Evolutionary conservation across 2,888 invertebrate genomes (phyloP).

Genomic region (Ormyrus labotus): DNA sequence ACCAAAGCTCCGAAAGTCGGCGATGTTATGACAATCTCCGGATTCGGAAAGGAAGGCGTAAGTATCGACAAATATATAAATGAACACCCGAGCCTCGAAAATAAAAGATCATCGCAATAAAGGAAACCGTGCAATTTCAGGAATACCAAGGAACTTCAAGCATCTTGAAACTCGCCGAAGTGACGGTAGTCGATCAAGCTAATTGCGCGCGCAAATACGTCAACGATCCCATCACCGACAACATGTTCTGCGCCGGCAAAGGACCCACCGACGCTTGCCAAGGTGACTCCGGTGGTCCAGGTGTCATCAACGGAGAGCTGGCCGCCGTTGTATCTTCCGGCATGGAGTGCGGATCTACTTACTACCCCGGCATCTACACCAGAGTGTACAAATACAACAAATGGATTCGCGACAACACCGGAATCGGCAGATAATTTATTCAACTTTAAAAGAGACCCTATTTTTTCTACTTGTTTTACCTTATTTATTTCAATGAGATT

Average conservation of each 20-base stretch:
- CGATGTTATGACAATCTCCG: conserved; percentile 52
- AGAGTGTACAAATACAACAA: conserved; percentile 47
- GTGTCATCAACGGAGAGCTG: conserved; percentile 51
- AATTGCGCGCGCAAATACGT: conserved; percentile 47
- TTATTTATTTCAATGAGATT: not conserved
- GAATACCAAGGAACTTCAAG: conserved; percentile 44
- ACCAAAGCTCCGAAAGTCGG: conserved; percentile 38
- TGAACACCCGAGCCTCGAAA: not conserved
- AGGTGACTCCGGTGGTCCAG: conserved; percentile 60
- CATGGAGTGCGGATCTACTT: conserved; percentile 52
- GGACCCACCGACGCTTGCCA: conserved; percentile 55
- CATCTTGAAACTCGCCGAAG: conserved; percentile 47
- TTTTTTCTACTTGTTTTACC: conserved; percentile 18
- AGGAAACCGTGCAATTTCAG: conserved; percentile 9
- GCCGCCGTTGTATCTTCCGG: conserved; percentile 59
- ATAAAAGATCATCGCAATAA: not conserved
- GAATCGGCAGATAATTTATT: conserved; percentile 1
- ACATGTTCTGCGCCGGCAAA: conserved; percentile 57
- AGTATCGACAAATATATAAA: conserved; percentile 5
- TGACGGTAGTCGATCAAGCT: conserved; percentile 45
- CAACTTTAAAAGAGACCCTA: not conserved
- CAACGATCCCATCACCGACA: conserved; percentile 44
- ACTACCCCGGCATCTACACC: conserved; percentile 56
- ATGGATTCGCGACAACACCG: conserved; percentile 49
- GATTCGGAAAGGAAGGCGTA: conserved; percentile 55